phyloP scores from a whole-genome alignment of 2,113 vertebrate genomes.

The Platichthys flesus region DNA sequence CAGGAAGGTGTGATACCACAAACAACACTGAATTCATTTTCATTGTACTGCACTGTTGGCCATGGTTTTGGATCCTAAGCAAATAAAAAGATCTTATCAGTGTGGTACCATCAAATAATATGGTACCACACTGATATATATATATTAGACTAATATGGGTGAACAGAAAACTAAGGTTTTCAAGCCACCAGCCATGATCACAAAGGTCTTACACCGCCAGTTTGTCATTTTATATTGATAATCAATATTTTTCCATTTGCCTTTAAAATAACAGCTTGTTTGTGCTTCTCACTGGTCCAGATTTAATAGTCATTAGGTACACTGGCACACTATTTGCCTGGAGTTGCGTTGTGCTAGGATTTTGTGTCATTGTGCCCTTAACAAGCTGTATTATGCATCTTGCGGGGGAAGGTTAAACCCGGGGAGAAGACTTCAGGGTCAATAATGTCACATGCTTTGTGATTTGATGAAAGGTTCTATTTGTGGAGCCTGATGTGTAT shows the following conservation, averaged over 20 bases:
- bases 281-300: neutral
- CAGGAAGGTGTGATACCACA: neutral
- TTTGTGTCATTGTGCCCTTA: slow-evolving; percentile 38
- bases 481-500: slow-evolving; percentile 73
- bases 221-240: neutral
- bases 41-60: neutral
- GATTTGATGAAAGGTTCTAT: slow-evolving; percentile 82
- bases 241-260: neutral
- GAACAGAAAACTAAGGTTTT: neutral
- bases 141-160: neutral
- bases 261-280: neutral
- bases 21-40: neutral
- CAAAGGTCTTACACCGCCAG: no score
- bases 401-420: slow-evolving; percentile 52
- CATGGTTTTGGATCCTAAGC: neutral
- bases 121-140: no score
- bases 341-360: slow-evolving; percentile 18
- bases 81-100: neutral
- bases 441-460: slow-evolving; percentile 79
- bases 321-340: slow-evolving; percentile 13
- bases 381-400: slow-evolving; percentile 44
- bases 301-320: neutral
- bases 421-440: slow-evolving; percentile 55
- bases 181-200: neutral
- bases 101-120: neutral